Evolutionary conservation across 2,797 vertebrate genomes (phyloP).

Genomic region (Poecilia gillii): DNA sequence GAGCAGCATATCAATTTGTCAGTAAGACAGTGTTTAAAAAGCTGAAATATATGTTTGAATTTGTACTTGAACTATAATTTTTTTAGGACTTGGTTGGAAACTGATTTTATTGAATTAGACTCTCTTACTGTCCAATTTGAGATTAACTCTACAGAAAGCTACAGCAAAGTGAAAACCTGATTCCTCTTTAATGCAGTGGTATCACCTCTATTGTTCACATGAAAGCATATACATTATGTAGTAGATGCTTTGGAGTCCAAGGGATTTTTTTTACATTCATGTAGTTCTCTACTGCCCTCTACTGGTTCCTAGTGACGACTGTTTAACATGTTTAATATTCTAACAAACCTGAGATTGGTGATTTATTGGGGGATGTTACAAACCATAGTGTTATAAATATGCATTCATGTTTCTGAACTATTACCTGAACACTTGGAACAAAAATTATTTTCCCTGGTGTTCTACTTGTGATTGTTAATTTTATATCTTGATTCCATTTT

Average conservation of each 20-base stretch:
- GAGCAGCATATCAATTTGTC: conserved; percentile 18
- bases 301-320: conserved; percentile 52
- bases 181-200: conserved; percentile 5
- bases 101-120: not conserved
- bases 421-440: conserved; percentile 63
- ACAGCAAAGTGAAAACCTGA: conserved; percentile 14
- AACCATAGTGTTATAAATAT: conserved; percentile 63
- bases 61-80: not conserved
- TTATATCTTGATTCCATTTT: conserved; percentile 64
- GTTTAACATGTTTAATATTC: conserved; percentile 26
- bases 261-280: conserved; percentile 11
- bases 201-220: conserved; percentile 17
- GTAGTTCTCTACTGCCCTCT: conserved; percentile 67
- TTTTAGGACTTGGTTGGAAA: not conserved
- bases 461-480: conserved; percentile 76
- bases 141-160: not conserved
- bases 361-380: conserved; percentile 50
- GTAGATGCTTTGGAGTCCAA: conserved; percentile 5
- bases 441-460: conserved; percentile 49
- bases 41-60: conserved; percentile 17
- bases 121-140: not conserved
- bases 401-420: conserved; percentile 63
- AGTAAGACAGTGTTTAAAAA: conserved; percentile 9
- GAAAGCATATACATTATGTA: conserved; percentile 15
- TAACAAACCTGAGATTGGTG: conserved; percentile 26